Evolutionary conservation across 2,888 invertebrate genomes (phyloP), one percentile per base, ranked within the genome.

Genomic region (Meghimatium bilineatum): DNA sequence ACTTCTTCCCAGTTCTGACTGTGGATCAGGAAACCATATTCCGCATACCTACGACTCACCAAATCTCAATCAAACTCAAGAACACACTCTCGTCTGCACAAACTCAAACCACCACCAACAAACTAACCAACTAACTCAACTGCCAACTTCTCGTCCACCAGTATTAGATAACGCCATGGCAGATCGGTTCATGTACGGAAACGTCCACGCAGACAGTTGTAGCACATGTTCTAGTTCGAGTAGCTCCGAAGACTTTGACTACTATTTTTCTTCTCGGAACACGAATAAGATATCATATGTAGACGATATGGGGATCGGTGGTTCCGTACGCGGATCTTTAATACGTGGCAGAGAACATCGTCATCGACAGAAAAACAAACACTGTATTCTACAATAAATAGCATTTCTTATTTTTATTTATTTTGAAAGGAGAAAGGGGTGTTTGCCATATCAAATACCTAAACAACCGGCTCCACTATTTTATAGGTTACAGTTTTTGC

Each of bases 201-300:
- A 87, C 49, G 88, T 87, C 76, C 89, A 90, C n/a, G 89, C 2
- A 56, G 56, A 90, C 74, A 97, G 97, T 92, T 96, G 96, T 91
- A 98, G 97, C 93, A 97, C 97, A 67, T 97, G 98, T 26, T 98
- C 98, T 88, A 94, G 95, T 44, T 92, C 92, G 85, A 92, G 92
- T 63, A 95, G 95, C 89, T 97, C 97, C 44, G 97, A 97, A 29
- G 97, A 97, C 80, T 97, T 97, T 87, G 97, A 97, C 93, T 96
- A 97, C 36, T 74, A 82, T 36, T 94, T 97, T 90, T 97, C 97
- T 6, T 96, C 97, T 67, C 94, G 97, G 88, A 95, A 97, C 85
- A 97, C 67, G 97, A 97, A 26, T 67, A 86, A 86, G 72, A 97
- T 97, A 90, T 97, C 97, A 20, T 98, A 98, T 94, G 97, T 98